phyloP scores from a whole-genome alignment of 2,888 invertebrate species.

The Trissolcus japonicus region DNA sequence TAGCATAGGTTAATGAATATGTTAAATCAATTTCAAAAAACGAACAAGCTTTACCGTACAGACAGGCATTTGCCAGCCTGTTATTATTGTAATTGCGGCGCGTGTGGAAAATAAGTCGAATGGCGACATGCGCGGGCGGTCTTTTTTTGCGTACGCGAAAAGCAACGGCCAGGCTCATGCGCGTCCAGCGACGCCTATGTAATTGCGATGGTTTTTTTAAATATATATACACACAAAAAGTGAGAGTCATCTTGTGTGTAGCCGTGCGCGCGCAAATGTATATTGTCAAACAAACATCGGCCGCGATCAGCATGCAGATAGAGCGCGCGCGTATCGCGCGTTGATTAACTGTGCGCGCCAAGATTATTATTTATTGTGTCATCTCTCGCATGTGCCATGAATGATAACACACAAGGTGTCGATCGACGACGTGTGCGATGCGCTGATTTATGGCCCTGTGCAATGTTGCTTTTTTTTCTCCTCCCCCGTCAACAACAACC shows the following conservation, averaged over 20 bases:
- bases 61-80: slow-evolving; percentile 66
- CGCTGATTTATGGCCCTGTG: slow-evolving; percentile 50
- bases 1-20: slow-evolving; percentile 75
- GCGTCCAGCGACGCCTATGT: slow-evolving; percentile 47
- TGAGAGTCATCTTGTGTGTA: slow-evolving; percentile 40
- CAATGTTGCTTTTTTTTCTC: slow-evolving; percentile 36
- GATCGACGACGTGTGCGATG: slow-evolving; percentile 53
- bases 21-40: slow-evolving; percentile 75
- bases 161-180: slow-evolving; percentile 30
- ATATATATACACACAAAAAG: slow-evolving; percentile 29
- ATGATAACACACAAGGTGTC: slow-evolving; percentile 64
- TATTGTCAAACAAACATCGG: slow-evolving; percentile 56
- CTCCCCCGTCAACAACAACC: slow-evolving; percentile 7
- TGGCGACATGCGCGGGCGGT: slow-evolving; percentile 72
- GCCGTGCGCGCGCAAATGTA: slow-evolving; percentile 30
- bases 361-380: slow-evolving; percentile 59
- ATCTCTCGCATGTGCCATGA: slow-evolving; percentile 55
- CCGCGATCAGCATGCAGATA: slow-evolving; percentile 57
- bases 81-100: slow-evolving; percentile 76
- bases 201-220: slow-evolving; percentile 28
- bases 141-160: slow-evolving; percentile 45
- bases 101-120: slow-evolving; percentile 75
- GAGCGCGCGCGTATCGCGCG: slow-evolving; percentile 54
- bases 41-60: slow-evolving; percentile 64
- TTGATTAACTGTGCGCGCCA: slow-evolving; percentile 59